Base-by-base conservation (phyloP, 2,797 vertebrate genomes). In the Premnoplex brunnescens region DNA sequence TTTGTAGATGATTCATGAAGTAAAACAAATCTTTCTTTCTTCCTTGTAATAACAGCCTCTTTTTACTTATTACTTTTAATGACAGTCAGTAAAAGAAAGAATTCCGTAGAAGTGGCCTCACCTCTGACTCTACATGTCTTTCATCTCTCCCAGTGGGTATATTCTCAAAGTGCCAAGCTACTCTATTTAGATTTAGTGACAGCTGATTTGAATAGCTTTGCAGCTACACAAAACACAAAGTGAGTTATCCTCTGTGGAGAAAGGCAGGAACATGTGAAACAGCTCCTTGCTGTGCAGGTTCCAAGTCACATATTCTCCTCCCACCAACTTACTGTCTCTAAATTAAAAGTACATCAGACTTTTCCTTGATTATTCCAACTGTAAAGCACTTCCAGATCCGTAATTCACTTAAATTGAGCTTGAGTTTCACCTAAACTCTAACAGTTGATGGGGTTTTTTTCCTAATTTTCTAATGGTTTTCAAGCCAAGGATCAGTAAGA, bases 1-100 rank as follows among this genome's bases (percentile, higher is more conserved):
- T 96, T 78, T 36, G 26, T n/a, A 86, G 59, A 86, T 93, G 93
- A 93, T 88, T 96, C 85, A 95, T 46, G 69, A 91, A 88, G 85
- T 51, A 78, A 94, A 88, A 69, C 71, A 87, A 84, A 76, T 49
- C 64, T 81, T 88, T 79, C 54, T 77, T 91, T 88, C 18, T 68
- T 93, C 60, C 43, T 36, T 82, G 58, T 80, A 92, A 76, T 60
- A 93, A 78, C 49, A 87, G 39, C 43, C 55, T 90, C 55, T 83
- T 24, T 28, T 78, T 59, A 90, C 83, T 73, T 89, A 78, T 48
- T 92, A 75, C 64, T 82, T 88, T 72, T 89, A 68, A 64, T 87
- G 74, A 94, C 71, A 93, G 76, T 3, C 30, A 58, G 74, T 49
- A 74, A 79, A 91, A 89, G 27, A 91, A 95, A 93, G 32, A 49